Evolutionary conservation across 2,113 vertebrate species (phyloP), one percentile per base, ranked within the genome.

Genomic region (Ptilorrhoa leucosticta): DNA sequence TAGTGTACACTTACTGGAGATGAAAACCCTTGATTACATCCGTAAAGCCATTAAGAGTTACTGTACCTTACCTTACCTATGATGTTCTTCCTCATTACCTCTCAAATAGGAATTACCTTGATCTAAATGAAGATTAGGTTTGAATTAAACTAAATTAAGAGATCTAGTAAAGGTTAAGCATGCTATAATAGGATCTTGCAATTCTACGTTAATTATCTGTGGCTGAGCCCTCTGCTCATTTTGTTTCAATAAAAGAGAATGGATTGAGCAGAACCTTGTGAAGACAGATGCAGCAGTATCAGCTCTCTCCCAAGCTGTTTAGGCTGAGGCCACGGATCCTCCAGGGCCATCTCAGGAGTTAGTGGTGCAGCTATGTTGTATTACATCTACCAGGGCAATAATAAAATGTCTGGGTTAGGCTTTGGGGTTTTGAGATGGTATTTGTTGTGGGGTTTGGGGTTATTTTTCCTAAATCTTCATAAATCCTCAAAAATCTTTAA

Each of bases 401-500:
- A 90, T 44, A 33, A 77, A 50, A 39, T 21, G 39, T 65, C 88
- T 93, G 58, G 40, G 35, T 54, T 75, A 44, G 66, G 42, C 47
- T 87, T 85, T 37, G 63, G 2, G 6, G 9, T 28, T 73, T 73
- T 77, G 26, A 79, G 57, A 70, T 1, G 0, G 53, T 21, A 45
- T 88, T 90, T 89, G 10, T 50, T 23, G 51, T 31, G 28, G 14
- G 5, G 2, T 11, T 37, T 88, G 12, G 7, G 8, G 1, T 6
- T 33, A 58, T 69, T 76, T 56, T 73, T 9, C 54, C n/a, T 54
- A 63, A 91, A 72, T 83, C 83, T 83, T 71, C 13, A 21, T 63
- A 94, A 95, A 93, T 88, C 80, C 56, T 93, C 70, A 71, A 42
- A 87, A 92, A 83, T 88, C 73, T 79, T 89, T 95, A 94, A 96